phyloP scores from a whole-genome alignment of 2,797 vertebrate genomes.

The Pelodytes ibericus region DNA sequence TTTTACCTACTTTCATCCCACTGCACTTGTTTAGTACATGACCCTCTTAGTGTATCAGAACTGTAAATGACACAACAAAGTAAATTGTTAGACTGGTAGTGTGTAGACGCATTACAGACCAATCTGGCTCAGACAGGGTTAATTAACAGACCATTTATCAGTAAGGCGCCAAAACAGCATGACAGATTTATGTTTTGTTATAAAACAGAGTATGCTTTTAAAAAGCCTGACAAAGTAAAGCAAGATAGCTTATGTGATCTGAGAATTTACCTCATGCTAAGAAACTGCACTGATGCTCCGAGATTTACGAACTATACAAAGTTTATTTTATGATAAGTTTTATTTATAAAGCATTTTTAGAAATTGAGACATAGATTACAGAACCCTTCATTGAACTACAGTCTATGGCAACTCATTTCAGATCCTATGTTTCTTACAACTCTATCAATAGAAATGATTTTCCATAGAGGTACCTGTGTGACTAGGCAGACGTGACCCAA shows the following conservation, averaged over 20 bases:
- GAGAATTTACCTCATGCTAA: slow-evolving; percentile 5
- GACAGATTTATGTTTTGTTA: slow-evolving; percentile 41
- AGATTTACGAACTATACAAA: neutral
- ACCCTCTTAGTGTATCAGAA: too few species aligned
- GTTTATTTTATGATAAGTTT: neutral
- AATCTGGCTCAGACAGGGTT: slow-evolving; percentile 1
- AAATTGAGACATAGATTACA: neutral
- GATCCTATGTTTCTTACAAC: neutral
- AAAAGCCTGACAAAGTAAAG: slow-evolving; percentile 30
- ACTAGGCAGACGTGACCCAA: neutral
- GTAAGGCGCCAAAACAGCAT: neutral
- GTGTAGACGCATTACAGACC: too few species aligned
- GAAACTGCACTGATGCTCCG: slow-evolving; percentile 1
- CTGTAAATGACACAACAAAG: too few species aligned
- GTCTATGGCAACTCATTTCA: neutral
- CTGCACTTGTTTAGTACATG: too few species aligned
- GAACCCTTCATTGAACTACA: neutral
- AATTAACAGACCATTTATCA: slow-evolving; percentile 18
- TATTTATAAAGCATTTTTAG: neutral
- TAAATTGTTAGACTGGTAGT: too few species aligned
- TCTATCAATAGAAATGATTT: neutral
- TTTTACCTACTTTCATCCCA: too few species aligned
- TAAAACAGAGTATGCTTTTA: slow-evolving; percentile 22
- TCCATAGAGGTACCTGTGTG: neutral
- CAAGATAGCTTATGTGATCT: slow-evolving; percentile 27